phyloP scores from a whole-genome alignment of 2,113 vertebrate genomes.

The Sialia sialis region DNA sequence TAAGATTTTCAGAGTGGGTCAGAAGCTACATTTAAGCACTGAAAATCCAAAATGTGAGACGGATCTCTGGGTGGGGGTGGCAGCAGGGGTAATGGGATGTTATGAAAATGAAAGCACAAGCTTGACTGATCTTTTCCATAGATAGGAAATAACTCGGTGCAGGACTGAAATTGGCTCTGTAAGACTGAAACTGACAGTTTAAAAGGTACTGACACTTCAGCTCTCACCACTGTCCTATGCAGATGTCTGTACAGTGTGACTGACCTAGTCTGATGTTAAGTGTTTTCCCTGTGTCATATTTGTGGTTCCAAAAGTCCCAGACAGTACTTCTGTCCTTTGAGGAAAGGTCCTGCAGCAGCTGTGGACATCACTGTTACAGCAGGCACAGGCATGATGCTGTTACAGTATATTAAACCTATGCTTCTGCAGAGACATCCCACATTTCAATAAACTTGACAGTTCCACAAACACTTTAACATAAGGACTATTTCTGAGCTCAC shows the following conservation, averaged over 20 bases:
- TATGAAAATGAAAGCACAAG: constrained; percentile 28
- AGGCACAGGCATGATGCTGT: background rate
- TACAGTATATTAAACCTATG: background rate
- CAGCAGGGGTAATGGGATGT: background rate
- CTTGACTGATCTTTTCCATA: constrained; percentile 41
- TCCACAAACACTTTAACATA: background rate
- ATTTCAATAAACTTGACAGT: background rate
- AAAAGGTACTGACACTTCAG: background rate
- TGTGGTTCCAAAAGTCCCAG: constrained; percentile 31
- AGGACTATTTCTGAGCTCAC: background rate
- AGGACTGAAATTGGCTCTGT: background rate
- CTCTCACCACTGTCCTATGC: background rate
- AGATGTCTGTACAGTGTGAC: background rate
- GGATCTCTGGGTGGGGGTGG: background rate
- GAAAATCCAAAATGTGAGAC: constrained; percentile 1
- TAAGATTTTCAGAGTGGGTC: background rate
- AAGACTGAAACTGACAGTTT: constrained; percentile 53
- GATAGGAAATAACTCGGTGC: constrained; percentile 19
- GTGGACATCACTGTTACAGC: background rate
- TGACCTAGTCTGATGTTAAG: background rate
- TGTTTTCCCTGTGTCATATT: background rate
- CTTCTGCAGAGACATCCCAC: background rate
- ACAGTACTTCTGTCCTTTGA: background rate
- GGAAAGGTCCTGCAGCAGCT: background rate
- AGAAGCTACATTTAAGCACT: background rate